Percentiles rank a stretch among this genome's conserved stretches.
Evolutionary conservation across 92 coral and sea anemone genomes (phyloP).

Genomic region (Phymanthus crucifer): DNA sequence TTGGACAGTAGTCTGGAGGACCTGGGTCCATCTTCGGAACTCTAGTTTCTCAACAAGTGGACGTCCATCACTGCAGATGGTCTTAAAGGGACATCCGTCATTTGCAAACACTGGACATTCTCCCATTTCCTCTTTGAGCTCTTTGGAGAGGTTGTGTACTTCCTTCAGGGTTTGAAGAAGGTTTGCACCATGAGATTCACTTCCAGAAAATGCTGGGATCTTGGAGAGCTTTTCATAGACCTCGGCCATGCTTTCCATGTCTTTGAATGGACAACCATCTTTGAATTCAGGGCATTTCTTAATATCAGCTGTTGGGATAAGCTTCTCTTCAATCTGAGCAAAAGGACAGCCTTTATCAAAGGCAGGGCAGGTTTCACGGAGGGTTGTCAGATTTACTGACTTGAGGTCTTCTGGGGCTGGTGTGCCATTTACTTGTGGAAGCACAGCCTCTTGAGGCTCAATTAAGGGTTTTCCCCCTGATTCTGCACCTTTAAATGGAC

Average conservation of each 20-base stretch:
- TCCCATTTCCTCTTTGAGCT: conserved; percentile 81
- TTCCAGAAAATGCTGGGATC: conserved; percentile 65
- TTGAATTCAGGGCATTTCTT: conserved; percentile 82
- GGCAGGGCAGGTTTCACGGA: conserved; percentile 64
- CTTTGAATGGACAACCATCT: conserved; percentile 90
- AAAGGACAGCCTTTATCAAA: conserved; percentile 72
- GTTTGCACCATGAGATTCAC: conserved; percentile 77
- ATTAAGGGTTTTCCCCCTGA: conserved; percentile 79
- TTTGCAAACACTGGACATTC: conserved; percentile 85
- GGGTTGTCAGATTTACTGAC: conserved; percentile 41
- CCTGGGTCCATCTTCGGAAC: conserved; percentile 74
- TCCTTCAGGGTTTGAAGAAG: conserved; percentile 74
- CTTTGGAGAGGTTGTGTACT: conserved; percentile 73
- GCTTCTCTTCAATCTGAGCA: conserved; percentile 49
- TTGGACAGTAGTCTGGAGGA: conserved; percentile 60
- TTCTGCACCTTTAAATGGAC: conserved; percentile 84
- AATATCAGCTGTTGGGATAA: conserved; percentile 30
- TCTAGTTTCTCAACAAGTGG: conserved; percentile 83
- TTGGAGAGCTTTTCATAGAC: conserved; percentile 68
- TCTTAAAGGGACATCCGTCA: conserved; percentile 96
- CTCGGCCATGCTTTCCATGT: conserved; percentile 65
- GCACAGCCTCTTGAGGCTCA: conserved; percentile 53
- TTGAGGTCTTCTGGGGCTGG: conserved; percentile 38
- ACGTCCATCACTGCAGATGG: conserved; percentile 91
- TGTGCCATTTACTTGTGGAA: conserved; percentile 26